These are phyloP conservation scores for Loriculus beryllinus DNA, from an alignment of 2,797 vertebrate genomes.

Conservation along the genomic window DNA sequence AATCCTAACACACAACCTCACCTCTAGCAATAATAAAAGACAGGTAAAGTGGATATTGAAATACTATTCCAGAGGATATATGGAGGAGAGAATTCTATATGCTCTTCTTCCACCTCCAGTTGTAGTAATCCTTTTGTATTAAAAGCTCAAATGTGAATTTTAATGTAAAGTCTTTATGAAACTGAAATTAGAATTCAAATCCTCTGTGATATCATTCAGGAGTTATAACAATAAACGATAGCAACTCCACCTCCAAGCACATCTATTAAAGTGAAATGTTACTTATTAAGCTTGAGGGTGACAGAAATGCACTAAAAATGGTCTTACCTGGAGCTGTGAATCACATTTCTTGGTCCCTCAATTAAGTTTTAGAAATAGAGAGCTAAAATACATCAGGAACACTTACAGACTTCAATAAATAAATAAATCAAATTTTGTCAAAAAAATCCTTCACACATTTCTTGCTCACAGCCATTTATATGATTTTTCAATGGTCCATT, in stretches of 20 bases:
- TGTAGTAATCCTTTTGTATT: background rate
- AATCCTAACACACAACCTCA: background rate
- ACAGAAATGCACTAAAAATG: background rate
- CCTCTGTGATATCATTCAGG: background rate
- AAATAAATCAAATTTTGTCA: background rate
- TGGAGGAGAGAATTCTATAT: background rate
- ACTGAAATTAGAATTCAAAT: slow-evolving; percentile 8
- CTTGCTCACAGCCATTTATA: background rate
- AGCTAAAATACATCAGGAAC: background rate
- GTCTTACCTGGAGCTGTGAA: background rate
- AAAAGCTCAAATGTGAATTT: background rate
- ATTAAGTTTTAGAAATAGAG: background rate
- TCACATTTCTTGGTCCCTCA: background rate
- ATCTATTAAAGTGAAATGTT: background rate
- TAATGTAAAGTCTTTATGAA: background rate
- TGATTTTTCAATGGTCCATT: background rate
- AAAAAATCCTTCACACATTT: background rate
- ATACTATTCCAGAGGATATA: background rate
- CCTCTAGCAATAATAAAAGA: background rate
- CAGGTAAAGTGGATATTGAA: background rate
- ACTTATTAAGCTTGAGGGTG: background rate
- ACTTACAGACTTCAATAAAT: background rate
- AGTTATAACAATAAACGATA: background rate
- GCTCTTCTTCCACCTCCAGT: background rate
- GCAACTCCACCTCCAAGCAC: background rate